Percentiles rank a stretch among this genome's conserved stretches.
Conservation (phyloP, 2,888 invertebrate species). For the Calliphora vomitoria region DNA sequence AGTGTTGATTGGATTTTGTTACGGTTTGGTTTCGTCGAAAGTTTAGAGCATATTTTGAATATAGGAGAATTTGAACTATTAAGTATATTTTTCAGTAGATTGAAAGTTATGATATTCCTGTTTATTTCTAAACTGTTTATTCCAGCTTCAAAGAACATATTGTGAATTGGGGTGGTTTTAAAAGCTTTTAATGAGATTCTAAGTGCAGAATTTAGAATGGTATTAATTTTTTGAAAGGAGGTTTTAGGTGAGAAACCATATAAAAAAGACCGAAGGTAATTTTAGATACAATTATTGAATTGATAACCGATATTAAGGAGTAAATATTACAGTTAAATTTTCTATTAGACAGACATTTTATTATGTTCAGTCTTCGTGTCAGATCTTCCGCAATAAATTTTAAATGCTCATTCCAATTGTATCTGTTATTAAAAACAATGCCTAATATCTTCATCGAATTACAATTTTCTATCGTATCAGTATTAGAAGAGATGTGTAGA, state of each 20-base stretch:
- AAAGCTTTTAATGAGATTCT: constrained; percentile 51
- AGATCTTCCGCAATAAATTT: constrained; percentile 4
- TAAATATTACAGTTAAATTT: constrained; percentile 53
- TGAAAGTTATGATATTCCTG: constrained; percentile 20
- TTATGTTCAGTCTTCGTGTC: constrained; percentile 57
- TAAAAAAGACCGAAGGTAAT: too few species aligned
- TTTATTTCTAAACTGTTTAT: constrained; percentile 9
- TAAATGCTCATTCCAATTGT: constrained; percentile 69
- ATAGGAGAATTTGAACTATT: too few species aligned
- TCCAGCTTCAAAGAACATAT: constrained; percentile 53
- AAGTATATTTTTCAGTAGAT: neutral
- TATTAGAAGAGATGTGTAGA: constrained; percentile 52
- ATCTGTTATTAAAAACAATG: constrained; percentile 70
- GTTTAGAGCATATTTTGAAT: too few species aligned
- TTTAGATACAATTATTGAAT: constrained; percentile 50
- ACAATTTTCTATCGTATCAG: constrained; percentile 34
- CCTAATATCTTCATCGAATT: constrained; percentile 61
- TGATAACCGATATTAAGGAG: constrained; percentile 32
- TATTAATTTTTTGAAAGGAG: constrained; percentile 44
- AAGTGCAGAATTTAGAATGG: constrained; percentile 39
- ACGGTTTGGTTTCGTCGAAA: too few species aligned
- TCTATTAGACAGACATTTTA: constrained; percentile 54
- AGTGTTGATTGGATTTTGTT: too few species aligned
- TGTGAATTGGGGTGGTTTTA: constrained; percentile 59
- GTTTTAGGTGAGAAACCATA: constrained; percentile 30